A percentile compares a stretch with the other conserved stretches of the same genome.
phyloP scores from a whole-genome alignment of 2,888 invertebrate species.

The Eulithis prunata region DNA sequence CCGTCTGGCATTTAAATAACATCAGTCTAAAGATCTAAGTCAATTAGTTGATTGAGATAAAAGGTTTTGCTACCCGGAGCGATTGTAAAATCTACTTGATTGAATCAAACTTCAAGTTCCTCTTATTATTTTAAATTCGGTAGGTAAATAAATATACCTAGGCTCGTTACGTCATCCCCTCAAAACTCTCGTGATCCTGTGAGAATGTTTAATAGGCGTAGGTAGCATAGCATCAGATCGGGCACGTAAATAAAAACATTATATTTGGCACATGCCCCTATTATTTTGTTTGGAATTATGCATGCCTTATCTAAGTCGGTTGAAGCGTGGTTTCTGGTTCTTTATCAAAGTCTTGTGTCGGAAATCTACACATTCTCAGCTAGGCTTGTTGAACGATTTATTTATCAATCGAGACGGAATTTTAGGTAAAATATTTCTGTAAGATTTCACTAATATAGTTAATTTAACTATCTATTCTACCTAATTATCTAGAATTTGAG shows the following conservation, averaged over 20 bases:
- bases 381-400: constrained; percentile 9
- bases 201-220: too few relatives aligned
- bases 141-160: too few relatives aligned
- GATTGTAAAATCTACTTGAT: neutral
- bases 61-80: neutral
- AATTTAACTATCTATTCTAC: constrained; percentile 20
- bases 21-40: constrained; percentile 59
- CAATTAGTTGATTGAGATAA: constrained; percentile 39
- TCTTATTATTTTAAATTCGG: neutral
- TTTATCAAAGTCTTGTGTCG: neutral
- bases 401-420: constrained; percentile 1
- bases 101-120: neutral
- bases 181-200: too few relatives aligned
- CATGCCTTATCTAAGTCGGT: neutral
- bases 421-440: constrained; percentile 10
- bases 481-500: constrained; percentile 69
- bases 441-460: constrained; percentile 16
- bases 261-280: too few relatives aligned
- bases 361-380: constrained; percentile 4
- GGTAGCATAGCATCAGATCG: too few relatives aligned
- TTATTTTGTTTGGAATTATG: neutral
- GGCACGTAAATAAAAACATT: too few relatives aligned
- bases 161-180: too few relatives aligned
- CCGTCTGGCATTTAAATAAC: constrained; percentile 48
- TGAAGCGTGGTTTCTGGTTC: neutral